phyloP scores from a whole-genome alignment of 2,113 vertebrate genomes.

The Aldabrachelys gigantea region DNA sequence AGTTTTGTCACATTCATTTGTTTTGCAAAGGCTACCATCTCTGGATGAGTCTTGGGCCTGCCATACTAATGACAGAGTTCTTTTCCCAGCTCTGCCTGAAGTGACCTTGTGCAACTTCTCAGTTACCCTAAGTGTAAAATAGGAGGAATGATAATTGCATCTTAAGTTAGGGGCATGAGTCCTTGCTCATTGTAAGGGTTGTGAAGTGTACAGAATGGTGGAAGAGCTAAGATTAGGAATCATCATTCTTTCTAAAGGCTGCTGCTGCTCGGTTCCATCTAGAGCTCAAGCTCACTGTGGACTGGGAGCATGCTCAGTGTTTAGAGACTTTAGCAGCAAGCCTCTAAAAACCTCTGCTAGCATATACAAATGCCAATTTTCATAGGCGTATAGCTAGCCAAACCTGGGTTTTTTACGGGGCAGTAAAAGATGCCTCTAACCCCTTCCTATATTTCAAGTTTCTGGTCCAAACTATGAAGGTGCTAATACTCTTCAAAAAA shows the following conservation, averaged over 20 bases:
- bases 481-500: background rate
- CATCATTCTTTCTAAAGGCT: background rate
- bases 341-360: constrained; percentile 24
- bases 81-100: background rate
- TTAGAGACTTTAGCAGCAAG: constrained; percentile 37
- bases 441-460: background rate
- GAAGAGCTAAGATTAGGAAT: background rate
- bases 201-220: background rate
- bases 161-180: background rate
- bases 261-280: background rate
- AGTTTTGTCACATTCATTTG: background rate
- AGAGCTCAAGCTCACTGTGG: background rate
- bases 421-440: background rate
- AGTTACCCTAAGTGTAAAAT: background rate
- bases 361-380: constrained; percentile 5
- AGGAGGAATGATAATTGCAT: background rate
- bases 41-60: too few relatives aligned
- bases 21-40: background rate
- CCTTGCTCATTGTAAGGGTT: background rate
- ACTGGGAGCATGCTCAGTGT: background rate
- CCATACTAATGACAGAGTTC: background rate
- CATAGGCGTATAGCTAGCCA: background rate
- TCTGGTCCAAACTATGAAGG: background rate
- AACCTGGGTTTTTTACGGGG: background rate
- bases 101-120: background rate